Evolutionary conservation across 1,140 invertebrate species (phyloP), one percentile per base, ranked within the genome.

Genomic region (Panagrolaimus sp.): DNA sequence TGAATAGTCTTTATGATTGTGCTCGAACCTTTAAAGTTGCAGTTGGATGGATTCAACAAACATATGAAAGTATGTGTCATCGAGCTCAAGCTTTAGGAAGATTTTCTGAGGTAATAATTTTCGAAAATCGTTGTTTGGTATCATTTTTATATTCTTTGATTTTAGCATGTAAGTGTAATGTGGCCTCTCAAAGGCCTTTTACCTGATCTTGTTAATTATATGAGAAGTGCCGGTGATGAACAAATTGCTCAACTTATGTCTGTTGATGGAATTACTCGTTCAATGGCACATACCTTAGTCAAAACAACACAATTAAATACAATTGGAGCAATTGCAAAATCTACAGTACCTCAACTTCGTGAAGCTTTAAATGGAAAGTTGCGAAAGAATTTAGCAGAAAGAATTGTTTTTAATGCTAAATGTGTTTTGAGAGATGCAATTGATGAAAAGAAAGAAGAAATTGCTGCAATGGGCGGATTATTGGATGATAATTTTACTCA

Each of bases 1-100:
- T 58, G 52, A 58, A 21, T 12, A 58, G 52, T 58, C 17, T 58
- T 21, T 58, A 58, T 28, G 52, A 58, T 28, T 26, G 28, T 58
- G 52, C 52, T 58, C 52, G 52, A 21, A 28, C 28, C 5, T 58
- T 58, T 14, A 58, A 58, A 58, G 52, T 58, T 21, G 52, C 52
- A 1, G 52, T 58, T 2, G 52, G 52, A 58, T 58, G 52, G 52
- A 58, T 58, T 58, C 52, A 58, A 28, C 52, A 58, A 21, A 58
- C 52, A 21, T 58, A 58, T 58, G 52, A 58, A 26, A 58, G 52
- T 28, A 58, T 58, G 52, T 58, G 52, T 17, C 52, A 58, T 58
- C 52, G 52, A 14, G 52, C 52, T n/a, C 52, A 58, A 14, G 52
- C 52, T 12, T 8, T 58, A 1, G 52, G 52, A 58, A 21, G 52